These are phyloP conservation scores for Heliconius erato DNA, from an alignment of 2,888 invertebrate genomes.

Conservation along the genomic window DNA sequence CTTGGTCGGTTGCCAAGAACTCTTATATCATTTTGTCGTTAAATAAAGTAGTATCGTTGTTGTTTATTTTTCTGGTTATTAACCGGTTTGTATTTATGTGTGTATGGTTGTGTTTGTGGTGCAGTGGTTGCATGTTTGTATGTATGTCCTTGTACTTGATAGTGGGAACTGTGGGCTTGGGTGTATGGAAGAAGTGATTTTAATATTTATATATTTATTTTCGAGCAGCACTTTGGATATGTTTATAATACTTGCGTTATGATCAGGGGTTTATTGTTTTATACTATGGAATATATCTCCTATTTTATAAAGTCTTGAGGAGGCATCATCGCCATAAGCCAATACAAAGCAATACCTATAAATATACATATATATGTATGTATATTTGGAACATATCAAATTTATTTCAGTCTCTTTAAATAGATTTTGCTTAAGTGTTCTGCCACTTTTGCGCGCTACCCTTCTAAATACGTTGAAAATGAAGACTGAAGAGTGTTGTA, in stretches of 20 bases:
- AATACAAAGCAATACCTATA: too few relatives aligned
- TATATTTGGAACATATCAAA: not conserved
- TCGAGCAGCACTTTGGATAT: not conserved
- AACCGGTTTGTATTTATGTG: not conserved
- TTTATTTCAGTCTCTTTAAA: not conserved
- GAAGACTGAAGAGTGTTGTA: too few relatives aligned
- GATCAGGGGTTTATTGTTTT: not conserved
- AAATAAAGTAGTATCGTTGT: constrained; percentile 17
- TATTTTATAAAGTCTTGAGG: not conserved
- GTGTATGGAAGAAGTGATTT: not conserved
- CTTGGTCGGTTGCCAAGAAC: constrained; percentile 26
- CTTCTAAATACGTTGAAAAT: too few relatives aligned
- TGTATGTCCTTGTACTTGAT: not conserved
- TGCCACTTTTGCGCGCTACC: too few relatives aligned
- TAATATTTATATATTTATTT: not conserved
- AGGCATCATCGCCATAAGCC: too few relatives aligned
- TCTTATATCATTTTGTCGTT: constrained; percentile 30
- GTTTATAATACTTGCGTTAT: not conserved
- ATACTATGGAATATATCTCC: not conserved
- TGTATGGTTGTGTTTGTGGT: not conserved
- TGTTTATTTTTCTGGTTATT: constrained; percentile 19
- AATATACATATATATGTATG: too few relatives aligned
- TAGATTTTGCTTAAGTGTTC: not conserved
- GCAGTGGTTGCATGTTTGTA: not conserved
- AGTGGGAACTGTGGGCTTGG: not conserved